Base-by-base conservation (phyloP, 92 coral and sea anemone genomes). In the Porites divaricata region DNA sequence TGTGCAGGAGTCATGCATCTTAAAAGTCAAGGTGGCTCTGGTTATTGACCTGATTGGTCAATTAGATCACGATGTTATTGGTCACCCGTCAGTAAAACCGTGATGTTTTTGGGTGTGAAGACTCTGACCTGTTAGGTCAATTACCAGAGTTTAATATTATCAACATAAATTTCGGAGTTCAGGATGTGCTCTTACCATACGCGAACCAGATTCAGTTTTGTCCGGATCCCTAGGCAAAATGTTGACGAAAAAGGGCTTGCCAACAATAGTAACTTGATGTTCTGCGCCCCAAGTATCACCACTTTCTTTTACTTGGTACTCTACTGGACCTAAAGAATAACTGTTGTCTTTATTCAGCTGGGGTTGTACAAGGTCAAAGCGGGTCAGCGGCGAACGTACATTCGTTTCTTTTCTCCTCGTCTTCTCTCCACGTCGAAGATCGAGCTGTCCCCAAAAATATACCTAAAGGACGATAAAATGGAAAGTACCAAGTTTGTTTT, bases 371-470 rank as follows among this genome's bases (percentile, higher is more conserved):
- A 61, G 25, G 56, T 57, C 22, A 48, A 62, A 14, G 14, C 81
- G 56, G 17, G 4, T 49, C 19, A 28, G 17, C 20, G 64, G 10
- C n/a, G 87, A 56, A 48, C 69, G 50, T 24, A 54, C 4, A 16
- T n/a, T 28, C 49, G 22, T 15, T 8, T 17, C 65, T 61, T 85
- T 86, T 23, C 76, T 28, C 28, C 14, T 54, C 9, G 20, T 70
- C 74, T 86, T 92, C 52, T 89, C 93, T 24, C 83, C 80, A 24
- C 41, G 79, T 48, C 93, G 89, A 24, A 87, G 11, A 70, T 87
- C 91, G 57, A 89, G 78, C 85, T 92, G 95, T 13, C 95, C 95
- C 93, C 95, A 92, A 84, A 92, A 92, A 83, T 80, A 92, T 61
- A 89, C 95, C 95, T 92, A 52, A 49, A 65, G 48, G 23, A 53